phyloP scores from a whole-genome alignment of 2,113 vertebrate genomes.

The Henicopernis longicauda region DNA sequence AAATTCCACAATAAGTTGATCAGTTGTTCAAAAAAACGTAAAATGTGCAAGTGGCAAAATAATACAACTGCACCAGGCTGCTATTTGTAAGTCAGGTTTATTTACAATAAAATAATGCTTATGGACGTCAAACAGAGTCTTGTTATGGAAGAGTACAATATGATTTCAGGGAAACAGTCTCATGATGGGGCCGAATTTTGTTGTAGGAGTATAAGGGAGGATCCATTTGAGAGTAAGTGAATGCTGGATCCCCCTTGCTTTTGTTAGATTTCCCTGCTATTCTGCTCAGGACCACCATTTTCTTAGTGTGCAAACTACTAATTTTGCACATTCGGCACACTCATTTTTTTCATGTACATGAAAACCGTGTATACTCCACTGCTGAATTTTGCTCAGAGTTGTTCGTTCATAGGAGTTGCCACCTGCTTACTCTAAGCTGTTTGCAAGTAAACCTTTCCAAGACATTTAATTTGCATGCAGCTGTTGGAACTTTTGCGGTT shows the following conservation, averaged over 20 bases:
- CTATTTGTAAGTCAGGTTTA: background rate
- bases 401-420: background rate
- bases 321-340: background rate
- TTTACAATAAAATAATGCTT: background rate
- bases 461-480: conserved; percentile 55
- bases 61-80: background rate
- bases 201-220: background rate
- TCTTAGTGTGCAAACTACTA: background rate
- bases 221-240: background rate
- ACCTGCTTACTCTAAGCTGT: background rate
- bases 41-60: background rate
- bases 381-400: background rate
- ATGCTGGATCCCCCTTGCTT: background rate
- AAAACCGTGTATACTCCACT: background rate
- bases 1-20: background rate
- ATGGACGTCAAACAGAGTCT: background rate
- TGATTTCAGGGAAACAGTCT: background rate
- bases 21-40: background rate
- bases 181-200: background rate
- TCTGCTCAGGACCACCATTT: background rate
- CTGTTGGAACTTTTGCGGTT: conserved; percentile 18
- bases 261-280: background rate
- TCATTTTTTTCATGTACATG: background rate
- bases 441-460: background rate
- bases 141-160: background rate